phyloP scores from a whole-genome alignment of 1,140 invertebrate species.

The Cardiocondyla obscurior region DNA sequence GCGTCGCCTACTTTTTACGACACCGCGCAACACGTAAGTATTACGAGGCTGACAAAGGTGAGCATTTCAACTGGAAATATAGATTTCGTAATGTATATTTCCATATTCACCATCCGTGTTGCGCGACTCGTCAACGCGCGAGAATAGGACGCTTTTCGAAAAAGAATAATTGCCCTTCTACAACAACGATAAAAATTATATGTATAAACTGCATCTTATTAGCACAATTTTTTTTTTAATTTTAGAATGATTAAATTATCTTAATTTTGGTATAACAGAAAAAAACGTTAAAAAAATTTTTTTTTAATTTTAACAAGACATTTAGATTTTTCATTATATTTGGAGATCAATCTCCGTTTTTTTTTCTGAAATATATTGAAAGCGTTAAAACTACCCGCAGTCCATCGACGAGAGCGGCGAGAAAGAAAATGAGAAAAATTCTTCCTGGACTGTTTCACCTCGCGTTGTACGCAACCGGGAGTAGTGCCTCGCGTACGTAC shows the following conservation, averaged over 20 bases:
- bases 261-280: no score
- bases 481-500: no score
- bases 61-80: not conserved
- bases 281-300: no score
- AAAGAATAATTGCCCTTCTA: not conserved
- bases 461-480: not conserved
- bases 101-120: not conserved
- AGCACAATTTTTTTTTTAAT: no score
- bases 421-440: conserved; percentile 23
- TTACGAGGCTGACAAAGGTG: not conserved
- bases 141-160: not conserved
- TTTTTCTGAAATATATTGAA: no score
- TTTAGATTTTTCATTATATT: no score
- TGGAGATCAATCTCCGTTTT: no score
- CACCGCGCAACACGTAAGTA: not conserved
- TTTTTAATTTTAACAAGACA: no score
- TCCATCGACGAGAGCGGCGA: not conserved
- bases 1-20: not conserved
- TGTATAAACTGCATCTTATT: no score
- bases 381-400: no score
- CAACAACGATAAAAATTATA: no score
- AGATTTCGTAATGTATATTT: not conserved
- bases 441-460: conserved; percentile 11
- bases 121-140: not conserved
- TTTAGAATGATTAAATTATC: no score